Conservation (phyloP, 1,140 invertebrate genomes). For the Sminthurides bifidus region DNA sequence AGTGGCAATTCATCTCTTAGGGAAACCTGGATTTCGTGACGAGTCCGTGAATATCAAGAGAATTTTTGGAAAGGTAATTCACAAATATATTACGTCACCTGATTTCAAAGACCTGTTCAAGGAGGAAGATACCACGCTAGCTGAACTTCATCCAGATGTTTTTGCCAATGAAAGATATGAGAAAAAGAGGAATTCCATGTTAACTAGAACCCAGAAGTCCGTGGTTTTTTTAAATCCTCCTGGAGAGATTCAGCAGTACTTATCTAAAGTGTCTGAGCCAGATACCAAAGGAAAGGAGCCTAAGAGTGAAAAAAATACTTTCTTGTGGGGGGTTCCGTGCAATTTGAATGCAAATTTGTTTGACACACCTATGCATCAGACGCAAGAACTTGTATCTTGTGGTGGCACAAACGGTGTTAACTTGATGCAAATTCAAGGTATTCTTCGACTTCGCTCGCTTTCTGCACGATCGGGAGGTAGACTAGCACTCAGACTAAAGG, state of each 20-base stretch:
- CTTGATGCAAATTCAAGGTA: not conserved
- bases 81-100: not conserved
- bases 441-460: not conserved
- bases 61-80: constrained; percentile 10
- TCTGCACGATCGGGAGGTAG: not conserved
- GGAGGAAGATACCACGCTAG: not conserved
- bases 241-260: not conserved
- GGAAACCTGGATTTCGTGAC: not conserved
- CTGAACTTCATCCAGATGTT: not conserved
- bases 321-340: not conserved
- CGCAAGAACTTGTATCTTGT: not conserved
- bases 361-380: not conserved
- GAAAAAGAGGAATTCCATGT: not conserved
- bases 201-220: not conserved
- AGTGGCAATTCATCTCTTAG: not conserved
- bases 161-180: not conserved
- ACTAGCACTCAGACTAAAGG: not conserved
- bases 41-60: constrained; percentile 11
- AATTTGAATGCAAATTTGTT: not conserved
- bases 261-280: not conserved
- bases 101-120: not conserved
- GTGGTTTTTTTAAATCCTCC: not conserved
- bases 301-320: not conserved
- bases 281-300: not conserved
- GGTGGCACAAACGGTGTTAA: not conserved